A percentile compares a stretch with the other conserved stretches of the same genome.
Evolutionary conservation across 1,140 invertebrate species (phyloP).

Genomic region (Episyrphus balteatus): DNA sequence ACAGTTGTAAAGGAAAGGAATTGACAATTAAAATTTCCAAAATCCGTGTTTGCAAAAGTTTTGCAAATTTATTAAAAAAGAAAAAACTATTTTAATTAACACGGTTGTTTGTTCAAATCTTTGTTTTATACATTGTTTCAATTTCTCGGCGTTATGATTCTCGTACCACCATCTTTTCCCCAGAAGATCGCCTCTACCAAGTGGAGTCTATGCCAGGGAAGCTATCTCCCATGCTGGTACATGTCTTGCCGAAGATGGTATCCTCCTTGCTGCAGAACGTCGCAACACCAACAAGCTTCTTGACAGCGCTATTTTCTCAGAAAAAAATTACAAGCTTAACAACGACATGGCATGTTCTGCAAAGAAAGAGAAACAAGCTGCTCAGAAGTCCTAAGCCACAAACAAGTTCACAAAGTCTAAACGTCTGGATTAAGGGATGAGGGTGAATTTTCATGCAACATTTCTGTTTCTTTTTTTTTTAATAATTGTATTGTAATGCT

Average conservation of each 20-base stretch:
- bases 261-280: conserved; percentile 91
- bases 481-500: too few relatives aligned
- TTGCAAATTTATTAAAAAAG: too few relatives aligned
- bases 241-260: conserved; percentile 92
- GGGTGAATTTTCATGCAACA: too few relatives aligned
- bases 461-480: too few relatives aligned
- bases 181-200: conserved; percentile 98
- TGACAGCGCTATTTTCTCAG: conserved; percentile 93
- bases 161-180: conserved; percentile 98
- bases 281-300: conserved; percentile 96
- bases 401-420: too few relatives aligned
- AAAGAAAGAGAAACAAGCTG: conserved; percentile 53
- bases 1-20: too few relatives aligned
- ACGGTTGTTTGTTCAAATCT: too few relatives aligned
- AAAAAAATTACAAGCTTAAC: conserved; percentile 98
- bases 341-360: conserved; percentile 68
- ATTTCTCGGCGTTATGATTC: conserved; percentile 99
- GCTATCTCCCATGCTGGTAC: conserved; percentile 99
- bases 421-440: too few relatives aligned
- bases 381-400: conserved; percentile 7
- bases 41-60: too few relatives aligned
- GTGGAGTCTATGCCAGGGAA: conserved; percentile 99
- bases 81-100: too few relatives aligned
- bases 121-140: too few relatives aligned
- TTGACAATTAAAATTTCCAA: too few relatives aligned